Percentiles rank a stretch among this genome's conserved stretches.
These are phyloP conservation scores for Cheilosia vulpina DNA, from an alignment of 2,888 invertebrate species.

Conservation along the genomic window DNA sequence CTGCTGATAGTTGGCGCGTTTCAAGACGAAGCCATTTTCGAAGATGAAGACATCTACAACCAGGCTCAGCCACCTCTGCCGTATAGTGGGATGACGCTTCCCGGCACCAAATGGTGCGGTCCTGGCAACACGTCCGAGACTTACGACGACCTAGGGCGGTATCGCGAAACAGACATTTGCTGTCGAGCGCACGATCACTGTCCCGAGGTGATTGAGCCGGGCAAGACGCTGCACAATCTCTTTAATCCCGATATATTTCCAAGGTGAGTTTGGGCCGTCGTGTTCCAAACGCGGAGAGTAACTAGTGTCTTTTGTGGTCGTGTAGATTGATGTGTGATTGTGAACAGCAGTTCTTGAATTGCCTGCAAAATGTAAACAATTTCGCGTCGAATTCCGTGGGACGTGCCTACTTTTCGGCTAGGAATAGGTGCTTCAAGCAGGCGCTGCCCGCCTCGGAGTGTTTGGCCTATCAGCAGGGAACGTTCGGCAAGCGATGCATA, in stretches of 20 bases:
- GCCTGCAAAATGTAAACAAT: slow-evolving; percentile 80
- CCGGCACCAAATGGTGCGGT: slow-evolving; percentile 96
- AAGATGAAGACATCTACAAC: slow-evolving; percentile 82
- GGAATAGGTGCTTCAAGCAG: slow-evolving; percentile 79
- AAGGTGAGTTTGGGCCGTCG: slow-evolving; percentile 77
- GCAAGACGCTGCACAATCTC: slow-evolving; percentile 78
- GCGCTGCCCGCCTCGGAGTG: slow-evolving; percentile 80
- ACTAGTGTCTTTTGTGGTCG: neutral
- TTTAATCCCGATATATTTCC: slow-evolving; percentile 82
- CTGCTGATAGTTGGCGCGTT: slow-evolving; percentile 73
- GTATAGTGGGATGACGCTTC: slow-evolving; percentile 79
- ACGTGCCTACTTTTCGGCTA: slow-evolving; percentile 80
- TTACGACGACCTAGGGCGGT: slow-evolving; percentile 92
- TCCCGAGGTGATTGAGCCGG: slow-evolving; percentile 81
- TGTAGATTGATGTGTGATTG: slow-evolving; percentile 81
- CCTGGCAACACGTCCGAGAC: slow-evolving; percentile 90
- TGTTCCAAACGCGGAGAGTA: neutral
- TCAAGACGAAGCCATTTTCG: slow-evolving; percentile 81
- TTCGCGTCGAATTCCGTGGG: slow-evolving; percentile 80
- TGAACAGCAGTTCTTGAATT: slow-evolving; percentile 82
- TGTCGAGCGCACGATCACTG: slow-evolving; percentile 92
- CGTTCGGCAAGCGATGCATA: slow-evolving; percentile 81
- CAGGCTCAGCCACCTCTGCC: slow-evolving; percentile 79
- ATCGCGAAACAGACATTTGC: slow-evolving; percentile 92
- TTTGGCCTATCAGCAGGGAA: slow-evolving; percentile 79